Base-by-base conservation (phyloP, 2,888 invertebrate species). In the Drosophila multiciliata region DNA sequence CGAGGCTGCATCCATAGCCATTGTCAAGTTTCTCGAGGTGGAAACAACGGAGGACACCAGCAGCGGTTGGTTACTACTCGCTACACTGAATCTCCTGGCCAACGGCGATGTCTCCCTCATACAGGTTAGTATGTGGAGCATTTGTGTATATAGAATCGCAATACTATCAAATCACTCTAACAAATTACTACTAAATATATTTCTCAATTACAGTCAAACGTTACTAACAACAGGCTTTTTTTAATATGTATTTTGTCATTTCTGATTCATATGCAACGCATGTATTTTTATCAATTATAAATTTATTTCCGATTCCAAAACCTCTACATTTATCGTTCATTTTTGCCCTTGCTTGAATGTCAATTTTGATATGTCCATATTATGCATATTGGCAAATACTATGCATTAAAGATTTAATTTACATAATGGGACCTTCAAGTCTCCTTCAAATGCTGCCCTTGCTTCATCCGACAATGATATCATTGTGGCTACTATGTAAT, bases 61-160 rank as follows among this genome's bases (percentile, higher is more conserved):
- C 90, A 98, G 98, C 93, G 99, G 99, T 6, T 99, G 99, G 99
- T 98, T 98, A 97, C 93, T 99, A 74, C 93, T 99, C 50, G 97
- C 97, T 17, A 97, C 98, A 12, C 94, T 99, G 57, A 99, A 99
- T 94, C 94, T 99, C 32, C 94, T 99, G 82, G 98, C 98, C 53
- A 97, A 98, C 82, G 98, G 98, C 32, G 97, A 98, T 92, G 95
- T 96, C 55, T 96, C 97, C 53, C 94, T 99, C 58, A 97, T 98
- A 92, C 98, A 98, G 95, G 97, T 97, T 92, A 70, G 54, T 42
- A 29, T 23, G 6, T 15, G 29, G 4, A 26, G 0, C 12, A 36
- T 20, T 15, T 17, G 15, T 5, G 23, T 15, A 6, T 20, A 11
- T 3, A 7, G 8, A 38, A 29, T 50, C 26, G n/a, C 17, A 11